Base-by-base conservation (phyloP, 2,888 invertebrate genomes). In the Pilophorus perplexus region DNA sequence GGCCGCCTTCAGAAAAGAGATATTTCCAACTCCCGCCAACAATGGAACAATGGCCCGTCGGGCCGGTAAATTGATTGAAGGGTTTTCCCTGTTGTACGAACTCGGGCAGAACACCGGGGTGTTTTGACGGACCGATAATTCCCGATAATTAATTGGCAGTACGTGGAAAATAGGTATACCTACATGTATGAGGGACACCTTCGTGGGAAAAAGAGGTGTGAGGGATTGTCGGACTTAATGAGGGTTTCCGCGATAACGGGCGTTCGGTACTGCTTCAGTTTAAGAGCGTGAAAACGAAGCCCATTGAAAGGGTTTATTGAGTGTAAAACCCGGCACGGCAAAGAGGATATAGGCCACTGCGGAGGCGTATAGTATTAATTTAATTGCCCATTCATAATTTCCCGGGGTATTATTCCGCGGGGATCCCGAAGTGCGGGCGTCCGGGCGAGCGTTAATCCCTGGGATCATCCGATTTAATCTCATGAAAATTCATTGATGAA, bases 1-100 rank as follows among this genome's bases (percentile, higher is more conserved):
- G n/a, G n/a, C n/a, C n/a, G n/a, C n/a, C n/a, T n/a, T n/a, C n/a
- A n/a, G n/a, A n/a, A n/a, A n/a, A n/a, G n/a, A n/a, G n/a, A n/a
- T n/a, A n/a, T n/a, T n/a, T n/a, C n/a, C n/a, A n/a, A n/a, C n/a
- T n/a, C n/a, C n/a, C n/a, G n/a, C n/a, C n/a, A n/a, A n/a, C n/a
- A n/a, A n/a, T n/a, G n/a, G n/a, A n/a, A n/a, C 6, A 44, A 44
- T 22, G 44, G 44, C 6, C 18, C 44, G 44, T 18, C 22, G 44
- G 44, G 18, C 22, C 44, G 44, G 44, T 22, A 44, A 44, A 44
- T 44, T 44, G 44, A 44, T 44, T 18, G 44, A 44, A 22, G 44
- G n/a, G n/a, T n/a, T n/a, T n/a, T n/a, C n/a, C n/a, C 44, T 12
- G 22, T 44, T 22, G 44, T 18, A 44, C 20, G 22, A 44, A 44